Base-by-base conservation (phyloP, 2,113 vertebrate genomes). In the Irena cyanogastra region DNA sequence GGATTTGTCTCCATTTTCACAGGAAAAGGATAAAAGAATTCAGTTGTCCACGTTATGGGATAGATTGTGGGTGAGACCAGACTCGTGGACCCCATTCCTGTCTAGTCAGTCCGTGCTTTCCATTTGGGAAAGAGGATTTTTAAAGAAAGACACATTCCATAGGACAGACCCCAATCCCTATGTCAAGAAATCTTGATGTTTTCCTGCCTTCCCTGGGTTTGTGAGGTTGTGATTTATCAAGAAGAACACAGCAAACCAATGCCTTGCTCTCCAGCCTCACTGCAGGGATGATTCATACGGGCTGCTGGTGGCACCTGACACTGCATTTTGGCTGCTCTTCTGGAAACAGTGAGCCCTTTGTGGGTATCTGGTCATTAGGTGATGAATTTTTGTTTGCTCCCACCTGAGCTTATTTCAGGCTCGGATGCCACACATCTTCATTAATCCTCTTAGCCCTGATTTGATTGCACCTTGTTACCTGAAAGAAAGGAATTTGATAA, bases 401-500 rank as follows among this genome's bases (percentile, higher is more conserved):
- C 75, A 72, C 63, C 79, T 90, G 54, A 66, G 59, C 28, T 91
- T 44, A 53, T 77, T 77, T 95, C 76, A 95, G 71, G 42, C 71
- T 90, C 52, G 59, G 89, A 83, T 95, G 90, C 92, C 81, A 69
- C 91, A 79, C 70, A 79, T 95, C 65, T 91, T 49, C 87, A 70
- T 77, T 96, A 96, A 96, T 97, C 94, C 95, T 83, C 93, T 96
- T 93, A 94, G 59, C 35, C 1, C 3, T 52, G 44, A 56, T 86
- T 93, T 68, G 79, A 56, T 77, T 96, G 93, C 90, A 87, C 85
- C 92, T 86, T 75, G 28, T 96, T 92, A 68, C 83, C 86, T 92
- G 92, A 56, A 93, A 92, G 90, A 90, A 90, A 96, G 87, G 95
- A 95, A 95, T 96, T 87, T 89, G 83, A 86, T 71, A 92, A 93